Base-by-base conservation (phyloP, 1,140 invertebrate genomes). In the Reticulitermes speratus region DNA sequence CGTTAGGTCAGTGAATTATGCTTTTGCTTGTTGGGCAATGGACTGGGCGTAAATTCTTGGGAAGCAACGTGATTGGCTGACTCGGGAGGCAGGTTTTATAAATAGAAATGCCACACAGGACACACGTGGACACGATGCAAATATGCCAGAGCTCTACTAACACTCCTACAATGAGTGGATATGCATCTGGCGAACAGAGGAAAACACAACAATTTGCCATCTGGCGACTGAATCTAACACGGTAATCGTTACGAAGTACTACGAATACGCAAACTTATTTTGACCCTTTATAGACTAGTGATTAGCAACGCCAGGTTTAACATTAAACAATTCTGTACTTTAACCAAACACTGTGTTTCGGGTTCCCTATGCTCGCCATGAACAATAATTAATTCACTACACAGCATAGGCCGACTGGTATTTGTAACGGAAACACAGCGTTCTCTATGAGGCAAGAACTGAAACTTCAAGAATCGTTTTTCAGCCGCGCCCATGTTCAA, bases 61-160 rank as follows among this genome's bases (percentile, higher is more conserved):
- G 59, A 86, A 75, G 86, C 69, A 87, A 84, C 44, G 84, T 23
- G 84, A 87, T 87, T 85, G 87, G 87, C 87, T 87, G 87, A 45
- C 83, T 84, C 84, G 38, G 55, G 44, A 45, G 85, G 85, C 87
- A 38, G 85, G 16, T 21, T 38, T 59, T 75, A 75, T 11, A 30
- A 75, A 75, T 75, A 75, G 65, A 75, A 30, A 16, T 16, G n/a
- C n/a, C 65, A 75, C n/a, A 75, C 65, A 75, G n/a, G 65, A 9
- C 65, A 75, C 65, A 75, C 65, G 65, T 75, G 65, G 7, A 75
- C 65, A 75, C 25, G 65, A 9, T 9, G 9, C 65, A n/a, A 21
- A 55, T 2, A 25, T 75, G n/a, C 65, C 65, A 75, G 65, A 30
- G 25, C n/a, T 0, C 65, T 30, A 75, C 3, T 75, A 75, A 75